These are phyloP conservation scores for Intellagama lesueurii DNA, from an alignment of 2,797 vertebrate species.

Conservation along the genomic window DNA sequence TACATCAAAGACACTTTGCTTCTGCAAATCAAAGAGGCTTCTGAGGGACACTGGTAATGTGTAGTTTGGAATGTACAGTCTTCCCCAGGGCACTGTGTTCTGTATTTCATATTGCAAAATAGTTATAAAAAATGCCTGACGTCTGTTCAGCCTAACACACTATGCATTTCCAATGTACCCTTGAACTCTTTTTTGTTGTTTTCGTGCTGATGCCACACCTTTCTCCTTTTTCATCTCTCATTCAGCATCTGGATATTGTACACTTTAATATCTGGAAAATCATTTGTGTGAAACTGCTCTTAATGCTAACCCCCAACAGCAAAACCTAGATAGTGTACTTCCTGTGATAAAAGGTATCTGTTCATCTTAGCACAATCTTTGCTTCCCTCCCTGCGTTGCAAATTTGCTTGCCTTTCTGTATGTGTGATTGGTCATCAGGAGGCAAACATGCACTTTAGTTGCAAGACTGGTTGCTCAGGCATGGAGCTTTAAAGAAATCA, in stretches of 20 bases:
- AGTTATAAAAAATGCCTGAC: conserved; percentile 6
- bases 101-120: conserved; percentile 3
- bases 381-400: too few relatives aligned
- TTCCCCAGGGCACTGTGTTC: not conserved
- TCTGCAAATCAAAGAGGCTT: not conserved
- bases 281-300: not conserved
- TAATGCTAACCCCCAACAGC: not conserved
- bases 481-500: too few relatives aligned
- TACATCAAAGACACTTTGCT: not conserved
- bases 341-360: too few relatives aligned
- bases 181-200: not conserved
- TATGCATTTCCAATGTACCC: not conserved
- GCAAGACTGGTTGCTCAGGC: too few relatives aligned
- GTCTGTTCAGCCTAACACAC: not conserved
- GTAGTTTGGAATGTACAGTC: not conserved
- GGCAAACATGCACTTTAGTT: too few relatives aligned
- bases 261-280: not conserved
- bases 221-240: not conserved
- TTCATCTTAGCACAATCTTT: too few relatives aligned
- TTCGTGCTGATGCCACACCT: not conserved
- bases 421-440: too few relatives aligned
- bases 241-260: not conserved
- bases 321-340: not conserved
- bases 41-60: not conserved
- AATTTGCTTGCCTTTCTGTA: too few relatives aligned